Percentiles rank a stretch among this genome's conserved stretches.
phyloP scores from a whole-genome alignment of 2,888 invertebrate species.

The Dioctria linearis region DNA sequence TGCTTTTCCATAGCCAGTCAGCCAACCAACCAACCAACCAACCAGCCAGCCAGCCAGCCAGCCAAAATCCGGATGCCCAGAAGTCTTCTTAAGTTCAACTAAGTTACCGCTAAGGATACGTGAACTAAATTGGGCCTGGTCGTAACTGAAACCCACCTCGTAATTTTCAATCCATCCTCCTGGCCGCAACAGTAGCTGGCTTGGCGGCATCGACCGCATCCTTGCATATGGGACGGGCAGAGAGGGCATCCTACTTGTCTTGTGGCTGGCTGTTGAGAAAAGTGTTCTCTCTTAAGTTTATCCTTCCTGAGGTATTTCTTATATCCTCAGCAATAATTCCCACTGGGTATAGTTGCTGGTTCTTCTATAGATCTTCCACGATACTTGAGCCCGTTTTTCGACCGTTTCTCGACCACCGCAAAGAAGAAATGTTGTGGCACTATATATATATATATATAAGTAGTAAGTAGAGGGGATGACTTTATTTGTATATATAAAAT shows the following conservation, averaged over 20 bases:
- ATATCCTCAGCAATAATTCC: constrained; percentile 55
- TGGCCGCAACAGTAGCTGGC: constrained; percentile 19
- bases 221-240: constrained; percentile 1
- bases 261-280: constrained; percentile 51
- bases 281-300: constrained; percentile 56
- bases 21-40: background rate
- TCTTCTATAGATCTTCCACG: constrained; percentile 59
- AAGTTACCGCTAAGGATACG: constrained; percentile 54
- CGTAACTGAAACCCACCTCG: constrained; percentile 57
- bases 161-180: constrained; percentile 55
- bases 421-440: constrained; percentile 24
- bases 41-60: background rate
- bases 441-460: constrained; percentile 3
- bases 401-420: constrained; percentile 33
- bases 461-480: background rate
- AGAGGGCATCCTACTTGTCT: constrained; percentile 45
- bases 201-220: constrained; percentile 43
- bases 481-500: background rate
- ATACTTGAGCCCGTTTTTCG: constrained; percentile 57
- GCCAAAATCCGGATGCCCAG: constrained; percentile 45
- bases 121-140: constrained; percentile 57
- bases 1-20: background rate
- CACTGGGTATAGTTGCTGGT: constrained; percentile 51
- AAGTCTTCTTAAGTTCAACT: constrained; percentile 47
- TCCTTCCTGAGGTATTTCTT: constrained; percentile 59